These are phyloP conservation scores for Paracyclopina nana DNA, from an alignment of 1,140 invertebrate genomes.

Conservation along the genomic window DNA sequence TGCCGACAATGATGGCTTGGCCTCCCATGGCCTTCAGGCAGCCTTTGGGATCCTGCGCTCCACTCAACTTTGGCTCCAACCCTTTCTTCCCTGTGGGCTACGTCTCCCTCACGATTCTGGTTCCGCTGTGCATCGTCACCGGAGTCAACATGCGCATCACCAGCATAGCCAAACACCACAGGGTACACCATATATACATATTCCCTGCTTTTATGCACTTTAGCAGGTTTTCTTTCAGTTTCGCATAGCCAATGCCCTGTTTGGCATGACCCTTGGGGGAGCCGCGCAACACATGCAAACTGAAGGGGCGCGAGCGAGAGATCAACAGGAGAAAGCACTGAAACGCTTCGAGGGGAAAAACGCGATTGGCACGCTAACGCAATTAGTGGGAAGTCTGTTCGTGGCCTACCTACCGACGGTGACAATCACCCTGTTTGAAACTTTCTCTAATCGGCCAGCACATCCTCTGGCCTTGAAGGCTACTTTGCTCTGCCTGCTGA, in stretches of 20 bases:
- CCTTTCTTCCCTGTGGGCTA: neutral
- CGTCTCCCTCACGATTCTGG: neutral
- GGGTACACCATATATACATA: too few relatives aligned
- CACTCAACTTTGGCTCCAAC: neutral
- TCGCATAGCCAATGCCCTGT: conserved; percentile 13
- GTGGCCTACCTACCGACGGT: conserved; percentile 2
- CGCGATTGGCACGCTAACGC: conserved; percentile 1
- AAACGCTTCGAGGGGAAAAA: conserved; percentile 4
- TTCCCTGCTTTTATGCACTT: too few relatives aligned
- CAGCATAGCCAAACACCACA: conserved; percentile 13
- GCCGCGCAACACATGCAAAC: neutral
- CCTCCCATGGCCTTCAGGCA: neutral
- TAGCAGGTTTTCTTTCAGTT: too few relatives aligned
- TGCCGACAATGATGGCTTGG: neutral
- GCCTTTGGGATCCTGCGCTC: conserved; percentile 4
- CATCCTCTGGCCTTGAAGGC: neutral
- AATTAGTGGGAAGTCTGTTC: conserved; percentile 2
- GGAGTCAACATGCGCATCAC: conserved; percentile 2
- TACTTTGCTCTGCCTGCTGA: neutral
- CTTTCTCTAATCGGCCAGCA: neutral
- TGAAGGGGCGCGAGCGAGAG: neutral
- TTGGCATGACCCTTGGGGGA: conserved; percentile 12
- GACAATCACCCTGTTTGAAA: neutral
- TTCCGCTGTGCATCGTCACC: conserved; percentile 1
- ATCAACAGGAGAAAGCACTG: neutral